Evolutionary conservation across 2,797 vertebrate genomes (phyloP).

Genomic region (Sebastes variabilis): DNA sequence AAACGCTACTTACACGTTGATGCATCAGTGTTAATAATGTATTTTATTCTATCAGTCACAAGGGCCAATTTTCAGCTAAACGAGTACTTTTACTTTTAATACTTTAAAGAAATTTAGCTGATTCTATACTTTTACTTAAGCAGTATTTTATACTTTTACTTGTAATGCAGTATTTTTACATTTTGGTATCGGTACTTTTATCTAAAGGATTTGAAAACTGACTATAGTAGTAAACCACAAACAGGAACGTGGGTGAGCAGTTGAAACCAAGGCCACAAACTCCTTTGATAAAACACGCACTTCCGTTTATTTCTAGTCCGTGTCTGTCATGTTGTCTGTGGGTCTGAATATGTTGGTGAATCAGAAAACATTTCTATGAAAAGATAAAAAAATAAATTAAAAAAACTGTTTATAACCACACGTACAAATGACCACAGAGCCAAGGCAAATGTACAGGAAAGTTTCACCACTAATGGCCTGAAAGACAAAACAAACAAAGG

Average conservation of each 20-base stretch:
- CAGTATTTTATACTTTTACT: background rate
- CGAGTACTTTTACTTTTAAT: background rate
- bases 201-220: too few species aligned
- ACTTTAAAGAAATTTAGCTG: background rate
- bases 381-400: background rate
- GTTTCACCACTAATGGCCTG: background rate
- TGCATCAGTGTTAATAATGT: too few species aligned
- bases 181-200: too few species aligned
- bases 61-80: too few species aligned
- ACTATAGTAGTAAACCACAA: background rate
- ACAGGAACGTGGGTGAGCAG: background rate
- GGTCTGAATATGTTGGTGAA: background rate
- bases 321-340: background rate
- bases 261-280: background rate
- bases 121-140: background rate
- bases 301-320: too few species aligned
- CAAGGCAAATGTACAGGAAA: background rate
- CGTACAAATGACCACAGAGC: background rate
- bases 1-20: too few species aligned
- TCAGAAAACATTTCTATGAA: background rate
- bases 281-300: too few species aligned
- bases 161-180: too few species aligned
- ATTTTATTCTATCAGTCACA: too few species aligned
- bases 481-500: background rate
- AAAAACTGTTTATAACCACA: background rate